These are phyloP conservation scores for Lichenostomus cassidix DNA, from an alignment of 2,113 vertebrate species.

Conservation along the genomic window DNA sequence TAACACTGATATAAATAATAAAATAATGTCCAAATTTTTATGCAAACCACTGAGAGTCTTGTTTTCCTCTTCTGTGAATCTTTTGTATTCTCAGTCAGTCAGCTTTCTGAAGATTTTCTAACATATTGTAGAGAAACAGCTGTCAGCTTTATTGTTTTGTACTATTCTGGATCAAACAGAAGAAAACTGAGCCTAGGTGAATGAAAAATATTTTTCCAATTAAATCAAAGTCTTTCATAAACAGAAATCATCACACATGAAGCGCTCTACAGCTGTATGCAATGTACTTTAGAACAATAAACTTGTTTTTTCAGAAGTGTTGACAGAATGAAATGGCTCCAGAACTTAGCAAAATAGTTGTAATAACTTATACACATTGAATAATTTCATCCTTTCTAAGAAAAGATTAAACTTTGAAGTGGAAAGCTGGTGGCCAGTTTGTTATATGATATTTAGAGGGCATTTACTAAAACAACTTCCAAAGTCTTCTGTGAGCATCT, in stretches of 20 bases:
- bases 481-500: not conserved
- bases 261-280: not conserved
- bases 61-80: not conserved
- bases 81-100: not conserved
- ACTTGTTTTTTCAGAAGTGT: not conserved
- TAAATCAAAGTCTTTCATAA: constrained; percentile 7
- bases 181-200: not conserved
- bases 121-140: not conserved
- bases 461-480: not conserved
- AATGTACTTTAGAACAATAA: not conserved
- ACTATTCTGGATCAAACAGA: not conserved
- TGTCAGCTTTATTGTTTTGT: constrained; percentile 18
- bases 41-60: not conserved
- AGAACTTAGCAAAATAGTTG: not conserved
- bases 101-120: not conserved
- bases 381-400: not conserved
- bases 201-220: not conserved
- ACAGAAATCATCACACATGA: not conserved
- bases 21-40: not conserved
- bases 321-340: not conserved
- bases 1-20: not conserved
- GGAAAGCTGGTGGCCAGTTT: not conserved
- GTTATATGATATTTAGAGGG: not conserved
- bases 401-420: not conserved
- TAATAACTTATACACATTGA: not conserved